Evolutionary conservation across 2,113 vertebrate species (phyloP).

Genomic region (sheep (Ovis aries)): DNA sequence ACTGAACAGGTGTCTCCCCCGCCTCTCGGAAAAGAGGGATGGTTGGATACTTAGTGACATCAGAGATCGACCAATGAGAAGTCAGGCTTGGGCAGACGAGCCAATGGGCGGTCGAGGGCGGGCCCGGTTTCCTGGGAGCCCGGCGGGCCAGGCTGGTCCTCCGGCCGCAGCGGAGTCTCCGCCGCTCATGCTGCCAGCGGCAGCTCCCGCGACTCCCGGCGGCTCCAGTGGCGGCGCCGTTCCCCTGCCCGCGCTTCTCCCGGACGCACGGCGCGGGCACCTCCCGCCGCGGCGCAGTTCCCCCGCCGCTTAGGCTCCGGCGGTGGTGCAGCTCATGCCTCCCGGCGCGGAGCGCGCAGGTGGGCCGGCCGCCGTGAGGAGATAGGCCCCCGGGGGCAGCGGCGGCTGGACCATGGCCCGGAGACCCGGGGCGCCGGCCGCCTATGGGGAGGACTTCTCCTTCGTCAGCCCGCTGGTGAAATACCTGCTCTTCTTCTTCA

Average conservation of each 20-base stretch:
- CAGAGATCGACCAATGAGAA: constrained; percentile 56
- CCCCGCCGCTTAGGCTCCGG: background rate
- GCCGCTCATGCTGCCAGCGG: background rate
- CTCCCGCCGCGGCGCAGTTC: constrained; percentile 17
- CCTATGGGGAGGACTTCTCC: constrained; percentile 80
- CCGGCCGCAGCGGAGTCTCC: background rate
- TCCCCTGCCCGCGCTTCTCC: background rate
- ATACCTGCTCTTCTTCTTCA: constrained; percentile 93
- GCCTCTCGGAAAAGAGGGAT: constrained; percentile 52
- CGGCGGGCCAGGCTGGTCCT: constrained; percentile 43
- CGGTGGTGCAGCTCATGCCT: constrained; percentile 17
- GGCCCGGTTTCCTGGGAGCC: constrained; percentile 54
- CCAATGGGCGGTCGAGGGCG: constrained; percentile 62
- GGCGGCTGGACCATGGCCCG: constrained; percentile 77
- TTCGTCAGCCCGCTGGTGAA: constrained; percentile 90
- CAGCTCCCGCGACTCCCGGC: background rate
- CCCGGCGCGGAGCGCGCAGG: constrained; percentile 21
- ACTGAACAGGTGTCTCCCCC: constrained; percentile 72
- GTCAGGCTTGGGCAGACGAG: background rate
- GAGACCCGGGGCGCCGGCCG: constrained; percentile 52
- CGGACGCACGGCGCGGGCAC: background rate
- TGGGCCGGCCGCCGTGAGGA: constrained; percentile 47
- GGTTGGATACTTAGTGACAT: constrained; percentile 59
- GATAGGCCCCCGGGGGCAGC: constrained; percentile 68
- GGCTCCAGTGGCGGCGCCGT: constrained; percentile 8